Evolutionary conservation across 2,797 vertebrate genomes (phyloP), one percentile per base, ranked within the genome.

Genomic region (Sebastolobus altivelis): DNA sequence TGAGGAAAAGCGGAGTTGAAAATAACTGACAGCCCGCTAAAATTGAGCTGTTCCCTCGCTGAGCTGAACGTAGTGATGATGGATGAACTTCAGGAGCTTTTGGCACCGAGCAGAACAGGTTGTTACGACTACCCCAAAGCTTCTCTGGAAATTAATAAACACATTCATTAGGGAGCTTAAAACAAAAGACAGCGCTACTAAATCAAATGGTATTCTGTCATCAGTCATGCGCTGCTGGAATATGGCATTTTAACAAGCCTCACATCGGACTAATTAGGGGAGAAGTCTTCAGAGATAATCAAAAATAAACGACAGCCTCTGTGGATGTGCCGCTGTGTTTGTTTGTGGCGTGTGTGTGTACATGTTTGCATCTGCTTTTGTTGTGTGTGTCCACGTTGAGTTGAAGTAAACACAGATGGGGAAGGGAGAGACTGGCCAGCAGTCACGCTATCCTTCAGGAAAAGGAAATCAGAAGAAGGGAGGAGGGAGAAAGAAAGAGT

Each of bases 171-270:
- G 72, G 72, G 61, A 70, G 40, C 69, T 61, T 78, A 86, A 89
- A 85, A 75, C 70, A 52, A 82, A 74, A 90, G 72, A 79, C 65
- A 73, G 77, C 29, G 0, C 16, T 52, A 11, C 72, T 87, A 85
- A 88, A 92, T 91, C 77, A 89, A 81, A 79, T 37, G n/a, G 68
- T 73, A 13, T 65, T 83, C 61, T 67, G 75, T 84, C 83, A 85
- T 78, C 85, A 84, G 80, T 91, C 82, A 85, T 81, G 85, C 74
- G 13, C 74, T 49, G 60, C 77, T 67, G 56, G 77, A 88, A 90
- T 78, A 89, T 80, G 80, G 75, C 65, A 70, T 86, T 88, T 92
- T 84, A 92, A 92, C 85, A 84, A 93, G 77, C 54, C n/a, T 79
- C 75, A 70, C 65, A 31, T 80, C 76, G 55, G 54, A 87, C 77